Evolutionary conservation across 2,888 invertebrate species (phyloP).

Genomic region (Brachylomia viminalis): DNA sequence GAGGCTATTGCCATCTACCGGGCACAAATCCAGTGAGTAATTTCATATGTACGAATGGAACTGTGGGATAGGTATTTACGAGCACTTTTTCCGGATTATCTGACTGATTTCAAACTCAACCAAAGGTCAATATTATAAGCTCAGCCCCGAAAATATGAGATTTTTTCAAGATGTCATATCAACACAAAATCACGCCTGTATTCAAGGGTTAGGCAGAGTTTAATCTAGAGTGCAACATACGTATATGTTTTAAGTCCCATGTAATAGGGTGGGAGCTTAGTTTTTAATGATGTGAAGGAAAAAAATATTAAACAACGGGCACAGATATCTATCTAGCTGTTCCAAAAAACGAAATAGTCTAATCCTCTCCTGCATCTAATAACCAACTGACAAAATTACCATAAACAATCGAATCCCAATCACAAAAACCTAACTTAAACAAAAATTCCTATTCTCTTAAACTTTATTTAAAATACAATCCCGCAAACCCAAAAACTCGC

Average conservation of each 20-base stretch:
- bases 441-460: slow-evolving; percentile 17
- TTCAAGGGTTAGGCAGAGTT: too few relatives aligned
- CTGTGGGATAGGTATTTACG: too few relatives aligned
- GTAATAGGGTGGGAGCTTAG: too few relatives aligned
- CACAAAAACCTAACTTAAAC: not conserved
- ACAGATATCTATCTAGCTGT: not conserved
- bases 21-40: too few relatives aligned
- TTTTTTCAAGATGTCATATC: too few relatives aligned
- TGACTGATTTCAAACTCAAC: not conserved
- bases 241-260: too few relatives aligned
- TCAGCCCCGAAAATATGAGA: not conserved
- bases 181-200: too few relatives aligned
- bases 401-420: slow-evolving; percentile 5
- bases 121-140: not conserved
- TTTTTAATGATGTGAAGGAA: not conserved
- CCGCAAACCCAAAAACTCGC: slow-evolving; percentile 6
- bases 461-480: slow-evolving; percentile 36
- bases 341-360: not conserved
- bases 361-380: not conserved
- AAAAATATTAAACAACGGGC: not conserved
- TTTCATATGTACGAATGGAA: too few relatives aligned
- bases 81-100: too few relatives aligned
- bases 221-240: too few relatives aligned
- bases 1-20: too few relatives aligned
- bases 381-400: not conserved